A percentile compares a stretch with the other conserved stretches of the same genome.
These are phyloP conservation scores for Spermophilus dauricus DNA, from an alignment of 2,113 vertebrate species.

Conservation along the genomic window DNA sequence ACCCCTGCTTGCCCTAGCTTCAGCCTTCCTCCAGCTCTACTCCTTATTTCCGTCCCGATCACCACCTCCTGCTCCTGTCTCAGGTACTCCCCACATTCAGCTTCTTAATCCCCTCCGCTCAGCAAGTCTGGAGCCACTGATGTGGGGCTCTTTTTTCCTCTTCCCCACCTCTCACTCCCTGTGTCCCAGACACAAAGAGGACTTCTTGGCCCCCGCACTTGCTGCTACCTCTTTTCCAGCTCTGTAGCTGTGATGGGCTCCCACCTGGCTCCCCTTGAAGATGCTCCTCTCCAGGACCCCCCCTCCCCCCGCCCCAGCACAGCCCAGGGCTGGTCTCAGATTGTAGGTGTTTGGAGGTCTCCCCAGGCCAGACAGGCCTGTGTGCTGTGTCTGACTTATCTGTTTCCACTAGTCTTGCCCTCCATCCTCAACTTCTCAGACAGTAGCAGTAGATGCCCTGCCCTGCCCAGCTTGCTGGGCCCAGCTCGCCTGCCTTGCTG, in stretches of 20 bases:
- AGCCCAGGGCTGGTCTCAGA: not conserved
- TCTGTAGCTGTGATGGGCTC: not conserved
- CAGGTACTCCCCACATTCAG: not conserved
- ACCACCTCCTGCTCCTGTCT: not conserved
- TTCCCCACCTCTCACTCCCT: not conserved
- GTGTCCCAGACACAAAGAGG: conserved; percentile 39
- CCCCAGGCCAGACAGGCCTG: not conserved
- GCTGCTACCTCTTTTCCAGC: not conserved
- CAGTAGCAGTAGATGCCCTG: not conserved
- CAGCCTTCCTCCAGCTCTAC: not conserved
- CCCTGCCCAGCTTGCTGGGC: not conserved
- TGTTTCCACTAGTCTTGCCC: not conserved
- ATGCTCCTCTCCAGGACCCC: not conserved
- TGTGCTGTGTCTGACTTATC: conserved; percentile 13
- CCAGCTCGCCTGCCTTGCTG: conserved; percentile 11
- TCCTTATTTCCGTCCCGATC: not conserved
- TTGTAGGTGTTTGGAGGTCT: not conserved
- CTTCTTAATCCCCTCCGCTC: not conserved
- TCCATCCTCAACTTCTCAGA: not conserved
- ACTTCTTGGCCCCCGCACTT: not conserved
- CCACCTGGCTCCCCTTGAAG: not conserved
- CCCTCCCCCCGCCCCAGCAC: not conserved
- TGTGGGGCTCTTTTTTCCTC: not conserved
- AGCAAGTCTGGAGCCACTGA: not conserved
- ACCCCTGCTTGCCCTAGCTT: conserved; percentile 21